A percentile compares a stretch with the other conserved stretches of the same genome.
Evolutionary conservation across 2,113 vertebrate genomes (phyloP).

Genomic region (Tricholaema leucomelas): DNA sequence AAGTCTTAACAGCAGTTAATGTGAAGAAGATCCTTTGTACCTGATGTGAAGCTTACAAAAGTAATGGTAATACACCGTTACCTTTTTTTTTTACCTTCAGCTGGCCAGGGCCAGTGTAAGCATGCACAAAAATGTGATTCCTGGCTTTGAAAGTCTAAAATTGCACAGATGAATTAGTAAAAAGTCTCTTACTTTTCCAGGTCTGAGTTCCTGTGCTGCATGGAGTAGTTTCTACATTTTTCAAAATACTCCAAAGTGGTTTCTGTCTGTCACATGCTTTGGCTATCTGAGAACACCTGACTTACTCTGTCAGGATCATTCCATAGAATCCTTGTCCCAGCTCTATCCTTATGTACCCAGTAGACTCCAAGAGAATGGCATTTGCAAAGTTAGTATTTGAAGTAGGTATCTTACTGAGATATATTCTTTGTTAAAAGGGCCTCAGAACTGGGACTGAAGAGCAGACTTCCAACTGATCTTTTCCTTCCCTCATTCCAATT

Average conservation of each 20-base stretch:
- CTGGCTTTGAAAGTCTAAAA: not conserved
- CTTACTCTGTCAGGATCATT: not conserved
- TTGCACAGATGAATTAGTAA: not conserved
- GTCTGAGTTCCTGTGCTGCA: not conserved
- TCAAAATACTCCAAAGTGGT: not conserved
- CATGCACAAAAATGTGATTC: not conserved
- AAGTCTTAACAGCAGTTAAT: constrained; percentile 28
- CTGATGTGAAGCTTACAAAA: not conserved
- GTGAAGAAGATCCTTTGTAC: not conserved
- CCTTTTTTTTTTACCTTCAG: not conserved
- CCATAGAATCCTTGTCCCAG: not conserved
- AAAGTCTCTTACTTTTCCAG: not conserved
- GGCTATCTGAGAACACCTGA: not conserved
- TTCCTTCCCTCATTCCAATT: not conserved
- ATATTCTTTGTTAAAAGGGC: not conserved
- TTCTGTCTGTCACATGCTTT: not conserved
- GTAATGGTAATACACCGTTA: not conserved
- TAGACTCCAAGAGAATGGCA: not conserved
- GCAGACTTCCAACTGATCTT: not conserved
- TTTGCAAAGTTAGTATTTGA: not conserved
- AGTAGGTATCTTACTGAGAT: not conserved
- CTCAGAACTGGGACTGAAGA: not conserved
- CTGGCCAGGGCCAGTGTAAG: not conserved
- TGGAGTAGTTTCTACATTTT: not conserved
- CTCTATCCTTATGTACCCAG: not conserved